Conservation (phyloP, 2,113 vertebrate genomes). For the Tachysurus fulvidraco region DNA sequence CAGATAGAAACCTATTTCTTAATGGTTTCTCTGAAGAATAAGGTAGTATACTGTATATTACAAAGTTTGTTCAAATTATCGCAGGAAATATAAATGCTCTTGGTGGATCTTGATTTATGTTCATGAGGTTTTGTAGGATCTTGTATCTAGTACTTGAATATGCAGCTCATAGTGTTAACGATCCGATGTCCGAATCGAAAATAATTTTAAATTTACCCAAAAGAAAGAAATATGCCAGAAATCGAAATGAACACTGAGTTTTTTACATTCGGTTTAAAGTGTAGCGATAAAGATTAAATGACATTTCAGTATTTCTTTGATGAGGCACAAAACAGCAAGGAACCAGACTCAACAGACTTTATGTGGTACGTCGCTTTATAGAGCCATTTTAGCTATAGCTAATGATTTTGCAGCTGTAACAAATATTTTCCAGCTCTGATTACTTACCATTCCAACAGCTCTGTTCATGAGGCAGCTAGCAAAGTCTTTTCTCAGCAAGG, state of each 20-base stretch:
- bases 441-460: neutral
- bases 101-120: no score
- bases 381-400: neutral
- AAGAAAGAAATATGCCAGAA: no score
- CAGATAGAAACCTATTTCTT: neutral
- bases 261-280: neutral
- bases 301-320: neutral
- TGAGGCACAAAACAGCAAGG: neutral
- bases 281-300: neutral
- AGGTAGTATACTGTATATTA: neutral
- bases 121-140: neutral
- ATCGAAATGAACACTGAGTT: neutral
- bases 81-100: neutral
- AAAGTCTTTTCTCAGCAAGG: neutral
- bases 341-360: neutral
- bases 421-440: neutral
- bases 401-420: neutral
- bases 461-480: neutral
- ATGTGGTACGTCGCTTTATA: neutral
- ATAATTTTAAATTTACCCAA: no score
- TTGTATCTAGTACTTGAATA: neutral
- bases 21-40: neutral
- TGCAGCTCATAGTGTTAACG: neutral
- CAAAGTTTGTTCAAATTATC: neutral
- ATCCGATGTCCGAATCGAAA: no score